Percentiles rank a stretch among this genome's conserved stretches.
Evolutionary conservation across 2,888 invertebrate genomes (phyloP).

Genomic region (Byasa hedistus): DNA sequence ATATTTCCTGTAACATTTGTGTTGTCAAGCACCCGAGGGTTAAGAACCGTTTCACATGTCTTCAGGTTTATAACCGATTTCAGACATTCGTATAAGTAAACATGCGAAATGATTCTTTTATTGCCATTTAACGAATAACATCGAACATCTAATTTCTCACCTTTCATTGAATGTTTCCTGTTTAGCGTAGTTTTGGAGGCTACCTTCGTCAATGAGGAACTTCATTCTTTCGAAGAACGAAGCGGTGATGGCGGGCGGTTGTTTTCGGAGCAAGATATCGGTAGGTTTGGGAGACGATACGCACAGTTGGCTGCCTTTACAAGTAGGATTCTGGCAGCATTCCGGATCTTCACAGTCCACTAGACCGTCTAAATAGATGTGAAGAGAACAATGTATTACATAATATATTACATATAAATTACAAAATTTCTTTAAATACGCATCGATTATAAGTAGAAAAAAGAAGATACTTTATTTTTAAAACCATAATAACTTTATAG

Average conservation of each 20-base stretch:
- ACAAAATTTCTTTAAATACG: no score
- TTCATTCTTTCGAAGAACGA: conserved; percentile 99
- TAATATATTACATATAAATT: neutral
- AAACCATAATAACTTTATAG: no score
- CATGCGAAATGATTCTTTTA: conserved; percentile 30
- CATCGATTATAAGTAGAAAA: no score
- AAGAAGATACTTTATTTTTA: no score
- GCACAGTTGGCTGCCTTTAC: conserved; percentile 93
- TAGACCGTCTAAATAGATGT: conserved; percentile 89
- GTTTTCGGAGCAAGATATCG: conserved; percentile 95
- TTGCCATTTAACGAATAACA: conserved; percentile 50
- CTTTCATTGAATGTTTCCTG: conserved; percentile 98
- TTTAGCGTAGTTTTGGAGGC: conserved; percentile 98
- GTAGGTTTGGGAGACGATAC: conserved; percentile 97
- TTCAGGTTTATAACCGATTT: neutral
- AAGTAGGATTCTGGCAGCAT: conserved; percentile 92
- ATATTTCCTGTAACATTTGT: conserved; percentile 37
- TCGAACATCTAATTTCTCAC: conserved; percentile 81
- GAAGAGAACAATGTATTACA: neutral
- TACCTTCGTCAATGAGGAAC: conserved; percentile 98
- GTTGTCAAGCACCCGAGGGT: conserved; percentile 31
- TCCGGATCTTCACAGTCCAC: conserved; percentile 99
- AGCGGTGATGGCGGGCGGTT: conserved; percentile 97
- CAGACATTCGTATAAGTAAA: conserved; percentile 7
- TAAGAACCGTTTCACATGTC: conserved; percentile 40